A percentile compares a stretch with the other conserved stretches of the same genome.
These are phyloP conservation scores for Clarias gariepinus DNA, from an alignment of 2,113 vertebrate species.

Conservation along the genomic window DNA sequence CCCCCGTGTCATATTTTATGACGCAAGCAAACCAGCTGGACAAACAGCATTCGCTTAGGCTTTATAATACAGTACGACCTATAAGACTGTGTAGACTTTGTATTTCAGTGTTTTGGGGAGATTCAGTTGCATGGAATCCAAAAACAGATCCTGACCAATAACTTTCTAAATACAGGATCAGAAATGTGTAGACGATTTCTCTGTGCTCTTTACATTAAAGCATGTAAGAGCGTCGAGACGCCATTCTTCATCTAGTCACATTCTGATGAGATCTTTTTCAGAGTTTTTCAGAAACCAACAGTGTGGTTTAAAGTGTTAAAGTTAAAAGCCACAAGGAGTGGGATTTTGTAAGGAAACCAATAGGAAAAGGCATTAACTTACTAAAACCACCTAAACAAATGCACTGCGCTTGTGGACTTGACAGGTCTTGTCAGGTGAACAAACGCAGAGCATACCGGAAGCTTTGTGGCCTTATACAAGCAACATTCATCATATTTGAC, in stretches of 20 bases:
- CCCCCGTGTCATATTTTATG: conserved; percentile 34
- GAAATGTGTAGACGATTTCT: conserved; percentile 25
- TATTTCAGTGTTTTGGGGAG: conserved; percentile 40
- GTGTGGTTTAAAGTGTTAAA: conserved; percentile 2
- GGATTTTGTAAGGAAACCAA: not conserved
- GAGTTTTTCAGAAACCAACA: not conserved
- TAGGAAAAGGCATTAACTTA: conserved; percentile 4
- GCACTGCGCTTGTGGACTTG: not conserved
- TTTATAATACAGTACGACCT: conserved; percentile 42
- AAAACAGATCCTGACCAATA: conserved; percentile 21
- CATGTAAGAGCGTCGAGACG: conserved; percentile 12
- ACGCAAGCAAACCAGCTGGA: conserved; percentile 54
- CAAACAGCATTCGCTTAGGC: conserved; percentile 44
- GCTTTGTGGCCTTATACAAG: not conserved
- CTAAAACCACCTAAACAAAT: not conserved
- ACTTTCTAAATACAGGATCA: conserved; percentile 30
- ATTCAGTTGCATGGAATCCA: conserved; percentile 21
- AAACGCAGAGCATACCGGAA: not conserved
- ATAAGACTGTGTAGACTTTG: conserved; percentile 34
- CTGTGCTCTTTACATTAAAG: conserved; percentile 24
- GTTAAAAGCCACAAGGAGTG: not conserved
- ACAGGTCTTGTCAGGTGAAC: not conserved
- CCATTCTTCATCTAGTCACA: conserved; percentile 30
- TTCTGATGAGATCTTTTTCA: conserved; percentile 3
- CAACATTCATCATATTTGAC: conserved; percentile 21